Evolutionary conservation across 2,113 vertebrate species (phyloP).

Genomic region (Formicarius rufipectus): DNA sequence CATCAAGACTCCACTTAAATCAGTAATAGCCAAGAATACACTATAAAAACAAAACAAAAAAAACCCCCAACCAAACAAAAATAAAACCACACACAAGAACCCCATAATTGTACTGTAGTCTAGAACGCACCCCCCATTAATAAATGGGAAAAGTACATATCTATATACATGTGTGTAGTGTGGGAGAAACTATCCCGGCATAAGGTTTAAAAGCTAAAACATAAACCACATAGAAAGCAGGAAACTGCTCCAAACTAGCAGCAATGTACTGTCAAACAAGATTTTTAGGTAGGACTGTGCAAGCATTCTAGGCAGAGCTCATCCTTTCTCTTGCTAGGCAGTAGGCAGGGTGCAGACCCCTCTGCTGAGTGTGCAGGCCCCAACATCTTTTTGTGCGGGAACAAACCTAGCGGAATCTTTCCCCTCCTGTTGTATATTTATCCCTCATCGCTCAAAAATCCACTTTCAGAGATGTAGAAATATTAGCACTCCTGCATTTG

Average conservation of each 20-base stretch:
- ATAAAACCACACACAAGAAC: no score
- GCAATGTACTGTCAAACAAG: background rate
- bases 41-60: background rate
- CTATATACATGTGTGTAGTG: no score
- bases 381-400: rapidly evolving
- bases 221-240: background rate
- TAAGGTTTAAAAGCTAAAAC: background rate
- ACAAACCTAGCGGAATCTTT: background rate
- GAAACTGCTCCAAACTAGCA: background rate
- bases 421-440: background rate
- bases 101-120: background rate
- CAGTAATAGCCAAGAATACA: background rate
- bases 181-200: background rate
- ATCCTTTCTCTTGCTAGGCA: no score
- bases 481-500: background rate
- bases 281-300: background rate
- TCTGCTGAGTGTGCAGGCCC: background rate
- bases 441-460: background rate
- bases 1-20: background rate
- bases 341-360: background rate
- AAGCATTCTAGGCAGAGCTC: background rate
- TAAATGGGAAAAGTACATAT: background rate
- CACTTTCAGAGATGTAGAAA: background rate
- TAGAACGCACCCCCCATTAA: background rate
- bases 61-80: no score